phyloP scores from a whole-genome alignment of 2,797 vertebrate species.

The Chloroceryle amazona region DNA sequence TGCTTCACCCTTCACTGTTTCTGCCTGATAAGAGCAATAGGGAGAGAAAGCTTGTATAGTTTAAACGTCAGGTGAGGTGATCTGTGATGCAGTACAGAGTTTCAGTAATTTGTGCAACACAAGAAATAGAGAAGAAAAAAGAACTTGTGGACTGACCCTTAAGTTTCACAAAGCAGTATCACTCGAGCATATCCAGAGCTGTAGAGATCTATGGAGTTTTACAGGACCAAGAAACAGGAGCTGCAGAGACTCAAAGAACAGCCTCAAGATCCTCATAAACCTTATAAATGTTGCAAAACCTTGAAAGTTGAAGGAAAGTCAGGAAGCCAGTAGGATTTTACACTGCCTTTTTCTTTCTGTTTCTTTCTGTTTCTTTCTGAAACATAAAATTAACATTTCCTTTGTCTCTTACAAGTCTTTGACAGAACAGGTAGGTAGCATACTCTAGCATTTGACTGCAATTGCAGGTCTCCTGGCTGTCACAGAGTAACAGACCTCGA shows the following conservation, averaged over 20 bases:
- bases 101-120: not conserved
- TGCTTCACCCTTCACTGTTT: not conserved
- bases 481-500: not conserved
- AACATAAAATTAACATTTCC: constrained; percentile 19
- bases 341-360: not conserved
- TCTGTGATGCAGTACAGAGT: not conserved
- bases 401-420: not conserved
- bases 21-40: not conserved
- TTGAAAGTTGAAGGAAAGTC: not conserved
- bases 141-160: not conserved
- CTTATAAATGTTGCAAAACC: not conserved
- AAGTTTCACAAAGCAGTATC: not conserved
- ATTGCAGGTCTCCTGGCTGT: not conserved
- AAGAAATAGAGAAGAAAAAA: not conserved
- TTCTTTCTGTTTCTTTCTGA: not conserved
- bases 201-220: not conserved
- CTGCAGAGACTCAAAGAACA: not conserved
- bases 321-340: not conserved
- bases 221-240: not conserved
- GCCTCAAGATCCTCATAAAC: not conserved
- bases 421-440: not conserved
- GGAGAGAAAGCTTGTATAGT: not conserved
- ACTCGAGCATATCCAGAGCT: not conserved
- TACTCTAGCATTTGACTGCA: not conserved
- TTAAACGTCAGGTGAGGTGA: not conserved